Conservation (phyloP, 1,140 invertebrate genomes). For the Penaeus vannamei region DNA sequence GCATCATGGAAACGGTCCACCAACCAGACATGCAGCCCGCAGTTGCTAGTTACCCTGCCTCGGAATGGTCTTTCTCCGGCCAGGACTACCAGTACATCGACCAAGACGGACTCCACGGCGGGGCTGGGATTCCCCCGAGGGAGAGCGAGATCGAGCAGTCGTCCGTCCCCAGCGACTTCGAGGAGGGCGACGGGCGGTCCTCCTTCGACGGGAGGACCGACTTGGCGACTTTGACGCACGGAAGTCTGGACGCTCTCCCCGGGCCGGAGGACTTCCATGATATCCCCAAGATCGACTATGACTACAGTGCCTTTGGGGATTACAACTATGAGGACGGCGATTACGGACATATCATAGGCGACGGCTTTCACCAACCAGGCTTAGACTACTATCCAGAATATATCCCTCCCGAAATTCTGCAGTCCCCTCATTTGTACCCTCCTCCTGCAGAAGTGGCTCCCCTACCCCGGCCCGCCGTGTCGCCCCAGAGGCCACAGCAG, state of each 20-base stretch:
- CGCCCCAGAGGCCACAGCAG: neutral
- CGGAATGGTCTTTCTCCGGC: neutral
- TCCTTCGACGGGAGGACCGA: neutral
- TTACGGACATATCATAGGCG: neutral
- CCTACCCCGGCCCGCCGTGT: too few relatives aligned
- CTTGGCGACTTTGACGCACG: conserved; percentile 43
- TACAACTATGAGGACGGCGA: neutral
- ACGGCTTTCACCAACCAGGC: neutral
- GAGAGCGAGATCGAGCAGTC: conserved; percentile 58
- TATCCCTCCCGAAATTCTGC: too few relatives aligned
- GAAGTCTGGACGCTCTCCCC: conserved; percentile 26
- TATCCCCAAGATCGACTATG: neutral
- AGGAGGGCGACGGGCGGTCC: neutral
- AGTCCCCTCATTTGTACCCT: too few relatives aligned
- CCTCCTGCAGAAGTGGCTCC: too few relatives aligned
- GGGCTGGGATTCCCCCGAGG: conserved; percentile 39
- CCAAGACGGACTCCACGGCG: conserved; percentile 38
- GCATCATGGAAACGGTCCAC: conserved; percentile 57
- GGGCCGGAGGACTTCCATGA: neutral
- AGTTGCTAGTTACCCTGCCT: neutral
- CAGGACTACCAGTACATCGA: conserved; percentile 24
- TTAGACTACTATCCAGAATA: neutral
- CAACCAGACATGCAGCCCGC: conserved; percentile 38
- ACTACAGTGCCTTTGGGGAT: neutral
- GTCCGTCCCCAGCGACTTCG: neutral